Conservation (phyloP, 2,113 vertebrate genomes). For the Atractosteus spatula region DNA sequence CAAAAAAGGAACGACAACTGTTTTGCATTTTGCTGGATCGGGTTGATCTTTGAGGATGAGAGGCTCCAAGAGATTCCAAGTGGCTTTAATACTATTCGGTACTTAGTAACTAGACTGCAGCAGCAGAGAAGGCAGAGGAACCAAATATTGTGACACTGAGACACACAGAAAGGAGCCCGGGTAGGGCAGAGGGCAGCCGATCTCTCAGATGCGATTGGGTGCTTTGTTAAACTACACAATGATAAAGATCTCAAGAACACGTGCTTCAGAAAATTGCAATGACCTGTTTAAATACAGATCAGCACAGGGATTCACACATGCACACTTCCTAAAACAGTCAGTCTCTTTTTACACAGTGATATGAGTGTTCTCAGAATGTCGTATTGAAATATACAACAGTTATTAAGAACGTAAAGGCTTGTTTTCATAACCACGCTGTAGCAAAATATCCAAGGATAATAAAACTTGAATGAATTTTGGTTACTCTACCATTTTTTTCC, state of each 20-base stretch:
- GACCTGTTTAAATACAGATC: no score
- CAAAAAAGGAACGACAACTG: neutral
- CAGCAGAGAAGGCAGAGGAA: neutral
- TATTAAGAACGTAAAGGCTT: no score
- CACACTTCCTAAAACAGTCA: no score
- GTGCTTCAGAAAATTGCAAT: neutral
- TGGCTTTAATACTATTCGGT: neutral
- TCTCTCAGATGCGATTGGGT: slow-evolving; percentile 10
- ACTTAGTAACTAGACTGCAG: neutral
- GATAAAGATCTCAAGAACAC: neutral
- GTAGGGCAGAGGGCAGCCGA: neutral
- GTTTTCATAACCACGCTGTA: no score
- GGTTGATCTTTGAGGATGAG: no score
- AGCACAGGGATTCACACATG: no score
- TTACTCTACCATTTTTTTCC: no score
- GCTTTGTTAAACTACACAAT: slow-evolving; percentile 26
- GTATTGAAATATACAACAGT: no score
- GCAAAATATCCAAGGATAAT: no score
- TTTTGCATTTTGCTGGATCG: neutral
- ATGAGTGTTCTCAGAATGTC: no score
- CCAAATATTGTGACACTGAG: slow-evolving; percentile 11
- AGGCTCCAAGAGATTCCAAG: neutral
- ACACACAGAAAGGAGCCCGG: neutral
- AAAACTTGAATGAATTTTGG: no score
- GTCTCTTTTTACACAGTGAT: no score